Evolutionary conservation across 2,113 vertebrate species (phyloP).

Genomic region (Pterophyllum scalare): DNA sequence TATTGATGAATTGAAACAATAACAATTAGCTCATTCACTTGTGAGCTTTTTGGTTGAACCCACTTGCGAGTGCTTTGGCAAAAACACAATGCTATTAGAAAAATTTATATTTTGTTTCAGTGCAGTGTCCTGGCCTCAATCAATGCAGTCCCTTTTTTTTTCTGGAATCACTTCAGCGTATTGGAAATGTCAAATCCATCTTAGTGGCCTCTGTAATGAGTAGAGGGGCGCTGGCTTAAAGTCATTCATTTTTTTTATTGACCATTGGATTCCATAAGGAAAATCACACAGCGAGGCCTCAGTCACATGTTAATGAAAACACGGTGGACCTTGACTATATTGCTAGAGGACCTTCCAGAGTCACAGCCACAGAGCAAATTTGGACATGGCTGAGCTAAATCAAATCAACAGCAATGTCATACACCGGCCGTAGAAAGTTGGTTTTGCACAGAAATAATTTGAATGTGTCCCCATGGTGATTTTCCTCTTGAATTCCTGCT

Average conservation of each 20-base stretch:
- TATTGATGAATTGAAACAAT: background rate
- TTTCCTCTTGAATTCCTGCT: conserved; percentile 34
- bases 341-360: conserved; percentile 55
- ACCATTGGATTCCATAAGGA: conserved; percentile 74
- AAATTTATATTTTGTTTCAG: conserved; percentile 68
- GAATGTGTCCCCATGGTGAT: conserved; percentile 24
- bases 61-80: background rate
- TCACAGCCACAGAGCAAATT: conserved; percentile 48
- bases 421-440: conserved; percentile 37
- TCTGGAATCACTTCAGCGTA: conserved; percentile 77
- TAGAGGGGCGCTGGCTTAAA: conserved; percentile 64
- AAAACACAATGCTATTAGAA: conserved; percentile 64
- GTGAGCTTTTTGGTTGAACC: background rate
- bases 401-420: conserved; percentile 62
- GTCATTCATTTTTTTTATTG: conserved; percentile 80
- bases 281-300: conserved; percentile 63
- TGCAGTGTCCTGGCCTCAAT: conserved; percentile 63
- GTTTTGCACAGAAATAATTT: conserved; percentile 60
- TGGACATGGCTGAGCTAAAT: conserved; percentile 60
- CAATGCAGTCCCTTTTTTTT: conserved; percentile 64
- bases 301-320: conserved; percentile 71
- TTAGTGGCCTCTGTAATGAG: conserved; percentile 69
- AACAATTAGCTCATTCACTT: background rate
- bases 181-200: conserved; percentile 83
- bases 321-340: conserved; percentile 60